These are phyloP conservation scores for Hafferia zeledoni DNA, from an alignment of 2,797 vertebrate genomes.

Conservation along the genomic window DNA sequence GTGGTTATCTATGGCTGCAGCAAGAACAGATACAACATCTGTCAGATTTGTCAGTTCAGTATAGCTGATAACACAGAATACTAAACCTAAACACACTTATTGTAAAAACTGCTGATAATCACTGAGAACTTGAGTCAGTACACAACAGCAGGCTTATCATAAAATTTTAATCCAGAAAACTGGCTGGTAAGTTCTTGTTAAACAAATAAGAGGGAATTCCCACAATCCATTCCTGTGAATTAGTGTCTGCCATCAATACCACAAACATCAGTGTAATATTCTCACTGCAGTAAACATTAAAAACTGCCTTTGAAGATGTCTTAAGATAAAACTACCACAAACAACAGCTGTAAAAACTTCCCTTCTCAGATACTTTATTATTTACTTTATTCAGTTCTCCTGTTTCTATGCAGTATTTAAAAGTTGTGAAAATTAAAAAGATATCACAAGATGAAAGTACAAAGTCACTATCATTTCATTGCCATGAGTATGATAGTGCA, in stretches of 20 bases:
- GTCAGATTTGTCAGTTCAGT: neutral
- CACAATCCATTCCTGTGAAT: neutral
- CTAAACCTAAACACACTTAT: neutral
- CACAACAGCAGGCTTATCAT: neutral
- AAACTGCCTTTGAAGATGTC: neutral
- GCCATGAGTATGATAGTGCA: neutral
- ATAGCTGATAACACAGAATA: neutral
- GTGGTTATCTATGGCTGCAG: neutral
- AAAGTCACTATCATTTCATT: neutral
- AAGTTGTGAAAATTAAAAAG: neutral
- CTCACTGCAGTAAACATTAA: neutral
- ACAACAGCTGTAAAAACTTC: neutral
- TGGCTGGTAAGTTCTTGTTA: neutral
- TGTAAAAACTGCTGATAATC: neutral
- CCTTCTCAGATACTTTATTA: neutral
- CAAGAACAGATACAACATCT: neutral
- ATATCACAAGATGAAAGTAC: neutral
- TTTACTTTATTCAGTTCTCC: neutral
- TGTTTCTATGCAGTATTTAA: neutral
- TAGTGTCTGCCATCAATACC: no score
- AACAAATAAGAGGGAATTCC: neutral
- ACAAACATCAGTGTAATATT: neutral
- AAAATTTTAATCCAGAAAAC: neutral
- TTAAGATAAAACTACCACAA: neutral
- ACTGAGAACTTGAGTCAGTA: neutral